Evolutionary conservation across 2,888 invertebrate species (phyloP).

Genomic region (Eudemis profundana): DNA sequence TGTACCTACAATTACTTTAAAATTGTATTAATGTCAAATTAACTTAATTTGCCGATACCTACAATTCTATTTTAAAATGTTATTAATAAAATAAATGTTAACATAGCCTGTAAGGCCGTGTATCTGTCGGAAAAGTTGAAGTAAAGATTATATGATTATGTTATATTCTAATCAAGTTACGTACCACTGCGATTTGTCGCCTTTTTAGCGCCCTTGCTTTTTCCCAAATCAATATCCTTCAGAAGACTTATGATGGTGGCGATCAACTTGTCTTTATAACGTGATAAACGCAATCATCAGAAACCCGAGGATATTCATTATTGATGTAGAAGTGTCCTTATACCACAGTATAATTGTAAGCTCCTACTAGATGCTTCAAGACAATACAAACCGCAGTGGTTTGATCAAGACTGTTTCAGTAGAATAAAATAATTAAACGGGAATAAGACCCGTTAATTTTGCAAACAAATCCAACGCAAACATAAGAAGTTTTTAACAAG

Average conservation of each 20-base stretch:
- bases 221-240: no score
- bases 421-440: background rate
- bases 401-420: background rate
- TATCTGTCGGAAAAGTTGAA: background rate
- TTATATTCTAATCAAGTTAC: background rate
- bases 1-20: no score
- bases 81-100: background rate
- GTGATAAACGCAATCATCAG: no score
- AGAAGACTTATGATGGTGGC: no score
- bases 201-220: no score
- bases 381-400: background rate
- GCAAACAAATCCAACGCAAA: background rate
- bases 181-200: background rate
- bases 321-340: no score
- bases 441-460: background rate
- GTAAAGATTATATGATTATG: background rate
- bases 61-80: background rate
- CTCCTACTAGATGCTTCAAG: no score
- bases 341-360: no score
- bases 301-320: no score
- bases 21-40: background rate
- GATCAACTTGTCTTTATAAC: no score
- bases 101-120: background rate
- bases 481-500: background rate
- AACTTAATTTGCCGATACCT: background rate